Base-by-base conservation (phyloP, 2,797 vertebrate genomes). In the Uromys caudimaculatus region DNA sequence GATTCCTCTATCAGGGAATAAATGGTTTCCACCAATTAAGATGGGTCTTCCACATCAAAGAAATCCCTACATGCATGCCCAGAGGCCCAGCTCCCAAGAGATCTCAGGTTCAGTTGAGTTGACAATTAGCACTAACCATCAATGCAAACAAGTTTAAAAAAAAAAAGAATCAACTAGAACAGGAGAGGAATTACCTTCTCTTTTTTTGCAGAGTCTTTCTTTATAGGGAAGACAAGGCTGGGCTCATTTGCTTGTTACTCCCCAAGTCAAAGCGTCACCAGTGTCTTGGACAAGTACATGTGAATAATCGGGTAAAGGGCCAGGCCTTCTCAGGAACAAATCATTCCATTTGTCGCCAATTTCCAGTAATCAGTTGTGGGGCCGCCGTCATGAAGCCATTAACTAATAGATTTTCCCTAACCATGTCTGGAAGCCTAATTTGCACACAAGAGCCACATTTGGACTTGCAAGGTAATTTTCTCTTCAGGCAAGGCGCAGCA, bases 401-500 rank as follows among this genome's bases (percentile, higher is more conserved):
- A 83, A 88, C 54, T 92, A 78, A 96, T 77, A 50, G 69, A 95
- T 77, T 38, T 23, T 83, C 73, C 82, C 32, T 87, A 44, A 62
- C 16, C 35, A 77, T 35, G 35, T 38, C 58, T 21, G 75, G 32
- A 91, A 67, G 58, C 44, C 71, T 81, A 73, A 96, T 91, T 95
- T 90, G 88, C 50, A 90, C 23, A 75, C n/a, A 84, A 47, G 71
- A 92, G 77, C 41, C 67, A 75, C 86, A 32, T 71, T 58, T 73
- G 64, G 21, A 71, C 32, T 86, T 90, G 85, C 52, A 82, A 95
- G 67, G 84, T 93, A 82, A 91, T 95, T 95, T 97, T 87, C 38
- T 87, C 54, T 94, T 91, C 50, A 64, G 35, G 81, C 47, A 64
- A 92, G 41, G 54, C 41, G 54, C 41, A 93, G 73, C 41, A 58